Base-by-base conservation (phyloP, 2,113 vertebrate species). In the Hiodon tergisus region DNA sequence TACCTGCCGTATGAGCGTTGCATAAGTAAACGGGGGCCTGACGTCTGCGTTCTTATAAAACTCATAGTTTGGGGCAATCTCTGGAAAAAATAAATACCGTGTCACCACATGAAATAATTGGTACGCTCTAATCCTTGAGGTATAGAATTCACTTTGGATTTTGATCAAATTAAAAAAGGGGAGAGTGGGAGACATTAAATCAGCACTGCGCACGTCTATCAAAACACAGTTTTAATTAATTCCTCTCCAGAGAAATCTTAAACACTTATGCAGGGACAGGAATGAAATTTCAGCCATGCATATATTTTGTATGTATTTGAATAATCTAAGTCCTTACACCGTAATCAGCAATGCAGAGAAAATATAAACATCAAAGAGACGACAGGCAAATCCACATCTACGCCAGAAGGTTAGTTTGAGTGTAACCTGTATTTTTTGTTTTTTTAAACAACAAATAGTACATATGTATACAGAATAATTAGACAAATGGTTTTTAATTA, bases 1-100 rank as follows among this genome's bases (percentile, higher is more conserved):
- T 89, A 98, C 96, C 94, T 98, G 96, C 92, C 96, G 93, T 86
- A 98, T 98, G 87, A 98, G 94, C 81, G 94, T 96, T 88, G 96
- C 96, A 86, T 98, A 98, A 86, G 96, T 98, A 89, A 97, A 98
- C 60, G 96, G 96, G 81, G 96, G 96, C 87, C 96, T 94, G 88
- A 98, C 92, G 81, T 98, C 96, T 77, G 93, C 92, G 85, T 95
- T 96, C 92, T 93, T 96, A 92, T 97, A 97, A 90, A 98, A 95
- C 84, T 96, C 94, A 47, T 92, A 93, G 87, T 93, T 93, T 69
- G 92, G 93, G 85, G 95, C 94, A 85, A 94, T 94, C 87, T 98
- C 96, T 97, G 89, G 72, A 89, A 89, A 77, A 79, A 63, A 48
- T 2, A 2, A 54, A 81, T 78, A 74, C 6, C 52, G 71, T 2